Evolutionary conservation across 2,113 vertebrate species (phyloP).

Genomic region (Chelonoidis abingdonii): DNA sequence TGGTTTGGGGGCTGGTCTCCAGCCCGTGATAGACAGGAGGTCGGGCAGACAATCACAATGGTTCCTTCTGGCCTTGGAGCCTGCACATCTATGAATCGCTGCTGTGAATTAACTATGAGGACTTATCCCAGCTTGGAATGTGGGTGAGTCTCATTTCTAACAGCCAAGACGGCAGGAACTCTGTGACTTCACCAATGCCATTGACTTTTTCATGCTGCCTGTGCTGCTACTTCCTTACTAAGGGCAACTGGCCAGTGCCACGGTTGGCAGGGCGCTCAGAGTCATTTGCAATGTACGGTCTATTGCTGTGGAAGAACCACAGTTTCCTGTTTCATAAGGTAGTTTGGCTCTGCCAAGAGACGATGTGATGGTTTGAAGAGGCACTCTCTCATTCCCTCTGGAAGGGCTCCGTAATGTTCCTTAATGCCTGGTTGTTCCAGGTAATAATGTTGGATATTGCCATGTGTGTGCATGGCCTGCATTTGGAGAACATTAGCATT

Average conservation of each 20-base stretch:
- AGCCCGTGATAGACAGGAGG: background rate
- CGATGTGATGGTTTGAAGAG: no score
- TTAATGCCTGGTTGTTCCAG: no score
- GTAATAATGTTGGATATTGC: no score
- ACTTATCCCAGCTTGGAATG: background rate
- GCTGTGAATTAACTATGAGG: background rate
- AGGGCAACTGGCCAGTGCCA: no score
- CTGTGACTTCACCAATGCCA: background rate
- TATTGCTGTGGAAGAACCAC: no score
- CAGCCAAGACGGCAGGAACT: no score
- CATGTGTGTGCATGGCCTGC: background rate
- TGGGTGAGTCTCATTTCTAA: background rate
- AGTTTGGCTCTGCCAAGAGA: no score
- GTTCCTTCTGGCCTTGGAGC: background rate
- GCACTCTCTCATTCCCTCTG: no score
- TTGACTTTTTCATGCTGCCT: no score
- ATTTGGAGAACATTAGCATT: background rate
- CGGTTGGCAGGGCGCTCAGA: background rate
- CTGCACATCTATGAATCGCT: background rate
- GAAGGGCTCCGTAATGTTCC: no score
- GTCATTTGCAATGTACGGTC: background rate
- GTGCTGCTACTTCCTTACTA: background rate
- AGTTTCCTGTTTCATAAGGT: no score
- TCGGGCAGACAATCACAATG: background rate
- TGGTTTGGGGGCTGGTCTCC: background rate